phyloP scores from a whole-genome alignment of 1,140 invertebrate genomes.

The Antheraea mylitta region DNA sequence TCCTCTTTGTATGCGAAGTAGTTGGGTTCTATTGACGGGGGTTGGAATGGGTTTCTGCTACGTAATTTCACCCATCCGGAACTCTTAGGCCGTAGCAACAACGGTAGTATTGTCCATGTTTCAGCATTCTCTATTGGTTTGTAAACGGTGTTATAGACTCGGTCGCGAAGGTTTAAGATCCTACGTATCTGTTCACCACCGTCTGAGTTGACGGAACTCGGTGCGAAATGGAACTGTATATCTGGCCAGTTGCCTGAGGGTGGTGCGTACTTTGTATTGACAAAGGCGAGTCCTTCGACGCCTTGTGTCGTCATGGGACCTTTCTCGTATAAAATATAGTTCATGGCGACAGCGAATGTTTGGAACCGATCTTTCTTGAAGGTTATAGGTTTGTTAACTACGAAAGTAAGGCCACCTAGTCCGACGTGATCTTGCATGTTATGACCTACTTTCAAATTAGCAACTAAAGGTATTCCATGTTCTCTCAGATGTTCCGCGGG shows the following conservation, averaged over 20 bases:
- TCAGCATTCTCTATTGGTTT: conserved; percentile 88
- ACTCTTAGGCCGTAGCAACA: conserved; percentile 90
- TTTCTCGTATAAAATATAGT: conserved; percentile 88
- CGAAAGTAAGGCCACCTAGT: conserved; percentile 89
- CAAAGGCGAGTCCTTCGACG: conserved; percentile 90
- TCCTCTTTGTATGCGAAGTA: conserved; percentile 92
- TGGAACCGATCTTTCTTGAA: conserved; percentile 89
- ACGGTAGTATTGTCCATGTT: conserved; percentile 90
- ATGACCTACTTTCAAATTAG: conserved; percentile 88
- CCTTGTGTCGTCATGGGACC: conserved; percentile 91
- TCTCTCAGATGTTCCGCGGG: conserved; percentile 88
- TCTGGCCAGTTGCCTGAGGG: conserved; percentile 87
- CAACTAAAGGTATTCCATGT: conserved; percentile 86
- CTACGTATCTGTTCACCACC: conserved; percentile 87
- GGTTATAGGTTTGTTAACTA: conserved; percentile 88
- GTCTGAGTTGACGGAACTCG: conserved; percentile 90
- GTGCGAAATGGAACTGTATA: conserved; percentile 92
- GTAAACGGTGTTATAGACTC: conserved; percentile 91
- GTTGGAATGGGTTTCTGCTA: conserved; percentile 87
- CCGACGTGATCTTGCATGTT: conserved; percentile 93
- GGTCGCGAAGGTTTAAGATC: conserved; percentile 87
- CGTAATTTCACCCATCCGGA: conserved; percentile 89
- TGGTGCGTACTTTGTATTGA: conserved; percentile 91
- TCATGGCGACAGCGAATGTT: conserved; percentile 86
- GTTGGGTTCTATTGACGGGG: conserved; percentile 94